phyloP scores from a whole-genome alignment of 2,113 vertebrate genomes.

The Hemiprocne comata region DNA sequence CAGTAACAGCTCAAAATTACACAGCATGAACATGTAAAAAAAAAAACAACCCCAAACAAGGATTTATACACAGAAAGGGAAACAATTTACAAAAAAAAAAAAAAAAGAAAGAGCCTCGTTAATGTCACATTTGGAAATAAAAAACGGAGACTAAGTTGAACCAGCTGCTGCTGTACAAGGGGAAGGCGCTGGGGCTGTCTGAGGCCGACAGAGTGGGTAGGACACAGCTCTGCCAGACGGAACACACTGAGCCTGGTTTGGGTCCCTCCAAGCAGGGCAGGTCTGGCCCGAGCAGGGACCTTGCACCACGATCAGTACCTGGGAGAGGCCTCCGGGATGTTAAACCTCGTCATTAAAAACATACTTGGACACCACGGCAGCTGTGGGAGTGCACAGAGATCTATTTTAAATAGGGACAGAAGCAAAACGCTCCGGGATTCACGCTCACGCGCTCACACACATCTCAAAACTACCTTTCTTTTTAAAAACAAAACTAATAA shows the following conservation, averaged over 20 bases:
- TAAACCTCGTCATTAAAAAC: accelerated
- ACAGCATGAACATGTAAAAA: constrained; percentile 83
- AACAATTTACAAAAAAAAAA: constrained; percentile 79
- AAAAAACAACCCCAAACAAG: neutral
- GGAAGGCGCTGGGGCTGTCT: neutral
- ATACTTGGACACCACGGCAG: neutral
- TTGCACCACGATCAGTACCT: neutral
- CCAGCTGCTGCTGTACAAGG: neutral
- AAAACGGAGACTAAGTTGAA: constrained; percentile 19
- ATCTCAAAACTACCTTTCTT: neutral
- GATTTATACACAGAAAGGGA: constrained; percentile 79
- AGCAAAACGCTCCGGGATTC: neutral
- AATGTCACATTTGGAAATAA: constrained; percentile 64
- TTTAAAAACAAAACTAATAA: neutral
- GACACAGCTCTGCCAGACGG: no score
- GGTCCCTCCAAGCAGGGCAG: neutral
- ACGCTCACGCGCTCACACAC: neutral
- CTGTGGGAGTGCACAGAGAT: neutral
- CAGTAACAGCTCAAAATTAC: constrained; percentile 86
- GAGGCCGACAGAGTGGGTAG: no score
- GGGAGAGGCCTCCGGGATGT: neutral
- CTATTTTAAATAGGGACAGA: neutral
- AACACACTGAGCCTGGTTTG: no score
- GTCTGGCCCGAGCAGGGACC: neutral
- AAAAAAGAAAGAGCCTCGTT: constrained; percentile 50